These are phyloP conservation scores for Apus apus DNA, from an alignment of 2,113 vertebrate species.

Conservation along the genomic window DNA sequence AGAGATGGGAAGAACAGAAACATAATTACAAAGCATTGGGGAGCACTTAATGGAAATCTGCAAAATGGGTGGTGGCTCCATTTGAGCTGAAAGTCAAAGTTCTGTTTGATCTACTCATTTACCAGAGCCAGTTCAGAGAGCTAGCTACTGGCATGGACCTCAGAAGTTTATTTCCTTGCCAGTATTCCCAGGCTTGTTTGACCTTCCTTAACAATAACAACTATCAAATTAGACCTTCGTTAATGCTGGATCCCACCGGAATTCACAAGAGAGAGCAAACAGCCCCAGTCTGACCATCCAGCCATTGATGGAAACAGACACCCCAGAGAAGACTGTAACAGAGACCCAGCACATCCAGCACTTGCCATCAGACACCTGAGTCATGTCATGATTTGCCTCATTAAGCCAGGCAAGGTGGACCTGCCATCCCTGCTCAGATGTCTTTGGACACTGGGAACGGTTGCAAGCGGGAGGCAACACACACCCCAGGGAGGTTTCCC, in stretches of 20 bases:
- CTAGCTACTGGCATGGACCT: constrained; percentile 3
- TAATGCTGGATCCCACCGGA: background rate
- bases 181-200: background rate
- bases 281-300: background rate
- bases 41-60: background rate
- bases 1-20: background rate
- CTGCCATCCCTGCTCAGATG: background rate
- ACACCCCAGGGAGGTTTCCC: background rate
- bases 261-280: background rate
- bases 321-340: background rate
- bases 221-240: constrained; percentile 24
- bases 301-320: background rate
- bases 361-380: background rate
- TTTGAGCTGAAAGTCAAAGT: constrained; percentile 3
- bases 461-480: background rate
- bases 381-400: background rate
- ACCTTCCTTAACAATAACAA: background rate
- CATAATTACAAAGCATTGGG: background rate
- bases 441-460: background rate
- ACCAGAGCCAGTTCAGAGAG: constrained; percentile 8
- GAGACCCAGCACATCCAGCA: background rate
- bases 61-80: background rate
- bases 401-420: accelerated
- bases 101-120: constrained; percentile 37
- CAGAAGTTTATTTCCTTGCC: constrained; percentile 15